A percentile compares a stretch with the other conserved stretches of the same genome.
These are phyloP conservation scores for Peromyscus melanophrys DNA, from an alignment of 2,797 vertebrate genomes.

Conservation along the genomic window DNA sequence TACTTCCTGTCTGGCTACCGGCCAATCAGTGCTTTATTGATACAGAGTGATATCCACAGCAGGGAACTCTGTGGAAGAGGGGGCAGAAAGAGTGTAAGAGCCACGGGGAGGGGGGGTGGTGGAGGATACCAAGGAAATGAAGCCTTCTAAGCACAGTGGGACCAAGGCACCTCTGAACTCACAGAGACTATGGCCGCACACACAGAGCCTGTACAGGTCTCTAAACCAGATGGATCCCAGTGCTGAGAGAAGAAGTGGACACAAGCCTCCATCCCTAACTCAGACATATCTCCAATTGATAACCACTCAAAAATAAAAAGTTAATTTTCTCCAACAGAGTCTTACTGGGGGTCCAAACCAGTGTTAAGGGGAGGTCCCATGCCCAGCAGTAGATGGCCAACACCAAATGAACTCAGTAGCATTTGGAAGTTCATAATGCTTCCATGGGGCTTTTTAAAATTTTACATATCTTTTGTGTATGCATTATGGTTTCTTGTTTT, in stretches of 20 bases:
- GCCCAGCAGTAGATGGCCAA: not conserved
- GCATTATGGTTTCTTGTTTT: not conserved
- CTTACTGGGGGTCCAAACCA: not conserved
- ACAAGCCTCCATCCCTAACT: not conserved
- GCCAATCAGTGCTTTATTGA: too few species aligned
- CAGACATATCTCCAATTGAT: not conserved
- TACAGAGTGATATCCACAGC: too few species aligned
- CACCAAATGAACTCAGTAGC: not conserved
- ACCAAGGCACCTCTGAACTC: not conserved
- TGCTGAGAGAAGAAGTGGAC: not conserved
- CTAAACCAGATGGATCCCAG: not conserved
- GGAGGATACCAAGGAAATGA: not conserved
- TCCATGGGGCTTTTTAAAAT: not conserved
- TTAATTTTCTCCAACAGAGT: not conserved
- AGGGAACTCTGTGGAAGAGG: too few species aligned
- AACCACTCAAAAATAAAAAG: not conserved
- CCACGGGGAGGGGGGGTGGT: too few species aligned
- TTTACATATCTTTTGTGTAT: not conserved
- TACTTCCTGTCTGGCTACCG: too few species aligned
- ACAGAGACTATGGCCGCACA: not conserved
- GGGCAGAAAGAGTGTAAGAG: too few species aligned
- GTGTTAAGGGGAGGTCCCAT: too few species aligned
- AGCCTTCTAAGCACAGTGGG: not conserved
- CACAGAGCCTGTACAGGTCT: not conserved
- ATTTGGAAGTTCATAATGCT: not conserved